Percentiles rank a stretch among this genome's conserved stretches.
Conservation (phyloP, 2,797 vertebrate genomes). For the Cyprinella venusta region DNA sequence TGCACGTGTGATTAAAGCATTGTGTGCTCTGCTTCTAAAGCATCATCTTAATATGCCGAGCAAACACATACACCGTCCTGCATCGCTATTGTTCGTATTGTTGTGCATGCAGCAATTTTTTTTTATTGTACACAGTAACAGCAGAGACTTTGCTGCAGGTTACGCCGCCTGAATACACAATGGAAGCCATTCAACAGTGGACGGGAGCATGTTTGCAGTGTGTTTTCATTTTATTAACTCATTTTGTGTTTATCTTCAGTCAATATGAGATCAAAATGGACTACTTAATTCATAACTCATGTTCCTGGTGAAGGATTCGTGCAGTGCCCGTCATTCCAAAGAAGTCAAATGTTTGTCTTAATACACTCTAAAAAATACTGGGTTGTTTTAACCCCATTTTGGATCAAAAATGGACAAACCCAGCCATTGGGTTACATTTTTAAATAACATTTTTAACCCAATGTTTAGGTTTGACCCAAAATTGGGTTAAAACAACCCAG, state of each 20-base stretch:
- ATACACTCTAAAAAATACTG: too few species aligned
- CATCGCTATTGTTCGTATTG: conserved; percentile 76
- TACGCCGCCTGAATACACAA: conserved; percentile 45
- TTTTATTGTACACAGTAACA: conserved; percentile 65
- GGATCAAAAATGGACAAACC: too few species aligned
- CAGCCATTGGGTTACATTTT: too few species aligned
- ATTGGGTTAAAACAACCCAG: too few species aligned
- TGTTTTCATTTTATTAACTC: neutral
- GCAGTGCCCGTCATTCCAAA: neutral
- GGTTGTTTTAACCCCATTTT: too few species aligned
- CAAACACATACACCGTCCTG: conserved; percentile 75
- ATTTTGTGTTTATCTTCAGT: neutral
- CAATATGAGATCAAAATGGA: neutral
- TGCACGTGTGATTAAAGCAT: conserved; percentile 52
- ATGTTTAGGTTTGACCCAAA: too few species aligned
- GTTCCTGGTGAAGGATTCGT: neutral
- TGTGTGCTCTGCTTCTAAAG: conserved; percentile 40
- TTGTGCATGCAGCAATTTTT: conserved; percentile 79
- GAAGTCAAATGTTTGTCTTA: neutral
- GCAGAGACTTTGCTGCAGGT: conserved; percentile 63
- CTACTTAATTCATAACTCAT: neutral
- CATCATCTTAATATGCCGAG: conserved; percentile 82
- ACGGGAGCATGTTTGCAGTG: neutral
- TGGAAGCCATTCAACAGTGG: conserved; percentile 18
- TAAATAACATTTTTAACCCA: too few species aligned